Conservation (phyloP, 2,888 invertebrate genomes). For the Danaus chrysippus region DNA sequence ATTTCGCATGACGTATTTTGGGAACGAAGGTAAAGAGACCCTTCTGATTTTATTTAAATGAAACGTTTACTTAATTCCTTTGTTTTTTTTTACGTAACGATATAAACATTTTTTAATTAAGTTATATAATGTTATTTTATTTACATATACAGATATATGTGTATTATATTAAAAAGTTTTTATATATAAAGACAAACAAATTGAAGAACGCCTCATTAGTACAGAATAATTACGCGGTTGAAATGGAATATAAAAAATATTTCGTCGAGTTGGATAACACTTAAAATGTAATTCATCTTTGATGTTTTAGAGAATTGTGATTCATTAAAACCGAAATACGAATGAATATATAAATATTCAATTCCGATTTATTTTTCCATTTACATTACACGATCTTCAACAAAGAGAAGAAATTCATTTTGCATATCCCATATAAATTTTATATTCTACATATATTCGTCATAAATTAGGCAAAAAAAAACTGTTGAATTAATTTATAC, state of each 20-base stretch:
- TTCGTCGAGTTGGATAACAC: conserved; percentile 21
- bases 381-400: too few species aligned
- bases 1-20: conserved; percentile 6
- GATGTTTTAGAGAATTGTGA: conserved; percentile 15
- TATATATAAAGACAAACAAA: conserved; percentile 3
- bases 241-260: conserved; percentile 22
- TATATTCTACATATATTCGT: background rate
- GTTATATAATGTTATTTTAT: background rate
- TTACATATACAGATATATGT: background rate
- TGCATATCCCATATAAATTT: background rate
- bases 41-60: background rate
- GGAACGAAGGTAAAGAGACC: conserved; percentile 3
- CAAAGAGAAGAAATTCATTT: too few species aligned
- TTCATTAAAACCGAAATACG: conserved; percentile 1
- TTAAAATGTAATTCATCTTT: conserved; percentile 22
- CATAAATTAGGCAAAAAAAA: background rate
- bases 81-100: background rate
- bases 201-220: conserved; percentile 21
- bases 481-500: too few species aligned
- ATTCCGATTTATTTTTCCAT: background rate
- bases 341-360: background rate
- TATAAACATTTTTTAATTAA: background rate
- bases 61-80: background rate
- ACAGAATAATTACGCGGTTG: conserved; percentile 17
- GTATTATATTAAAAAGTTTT: too few species aligned